Evolutionary conservation across 2,888 invertebrate genomes (phyloP).

Genomic region (Clanis bilineata): DNA sequence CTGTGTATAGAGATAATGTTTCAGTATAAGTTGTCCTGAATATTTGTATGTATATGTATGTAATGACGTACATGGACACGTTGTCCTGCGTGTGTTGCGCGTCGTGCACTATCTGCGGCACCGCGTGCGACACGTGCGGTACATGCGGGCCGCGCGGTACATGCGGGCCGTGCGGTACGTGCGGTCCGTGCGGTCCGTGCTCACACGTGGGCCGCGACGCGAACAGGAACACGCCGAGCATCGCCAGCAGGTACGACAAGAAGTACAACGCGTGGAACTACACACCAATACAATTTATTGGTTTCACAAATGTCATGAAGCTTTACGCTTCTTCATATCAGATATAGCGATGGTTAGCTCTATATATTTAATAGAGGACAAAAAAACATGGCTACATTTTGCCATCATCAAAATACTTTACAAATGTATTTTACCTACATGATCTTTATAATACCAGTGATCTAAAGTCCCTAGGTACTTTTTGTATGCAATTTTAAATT

Average conservation of each 20-base stretch:
- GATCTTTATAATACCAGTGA: no score
- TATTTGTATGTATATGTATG: neutral
- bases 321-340: no score
- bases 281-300: conserved; percentile 13
- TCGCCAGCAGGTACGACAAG: conserved; percentile 88
- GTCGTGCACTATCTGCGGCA: conserved; percentile 64
- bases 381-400: no score
- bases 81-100: conserved; percentile 69
- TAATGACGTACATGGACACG: conserved; percentile 69
- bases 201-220: conserved; percentile 78
- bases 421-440: no score
- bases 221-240: conserved; percentile 86
- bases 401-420: no score
- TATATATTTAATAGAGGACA: no score
- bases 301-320: no score
- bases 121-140: conserved; percentile 22
- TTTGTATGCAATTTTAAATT: no score
- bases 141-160: conserved; percentile 26
- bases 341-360: no score
- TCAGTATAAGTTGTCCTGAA: neutral
- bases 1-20: no score
- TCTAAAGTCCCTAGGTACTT: no score
- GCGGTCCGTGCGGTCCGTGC: conserved; percentile 45
- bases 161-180: conserved; percentile 67
- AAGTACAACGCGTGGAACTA: conserved; percentile 93